phyloP scores from a whole-genome alignment of 2,797 vertebrate genomes.

The Oreochromis grahami region DNA sequence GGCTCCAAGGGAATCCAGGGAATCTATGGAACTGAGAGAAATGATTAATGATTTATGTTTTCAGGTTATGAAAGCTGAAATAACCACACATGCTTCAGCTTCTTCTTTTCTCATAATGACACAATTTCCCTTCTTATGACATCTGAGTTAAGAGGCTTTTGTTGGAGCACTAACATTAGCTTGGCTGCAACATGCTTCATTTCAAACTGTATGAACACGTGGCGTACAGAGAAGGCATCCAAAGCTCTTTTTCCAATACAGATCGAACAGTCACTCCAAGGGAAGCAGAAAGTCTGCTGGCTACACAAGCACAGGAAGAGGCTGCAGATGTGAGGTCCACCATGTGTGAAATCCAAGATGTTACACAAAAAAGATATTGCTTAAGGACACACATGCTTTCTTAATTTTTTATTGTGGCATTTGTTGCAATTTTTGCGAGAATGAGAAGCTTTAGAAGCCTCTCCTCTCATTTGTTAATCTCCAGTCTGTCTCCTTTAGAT shows the following conservation, averaged over 20 bases:
- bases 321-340: constrained; percentile 22
- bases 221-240: background rate
- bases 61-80: background rate
- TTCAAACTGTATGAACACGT: background rate
- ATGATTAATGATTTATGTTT: fast-evolving
- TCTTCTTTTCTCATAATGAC: background rate
- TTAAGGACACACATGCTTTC: background rate
- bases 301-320: constrained; percentile 4
- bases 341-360: background rate
- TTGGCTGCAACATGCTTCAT: background rate
- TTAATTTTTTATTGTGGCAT: background rate
- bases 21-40: background rate
- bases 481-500: background rate
- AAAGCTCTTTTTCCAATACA: background rate
- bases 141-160: background rate
- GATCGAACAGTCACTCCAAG: background rate
- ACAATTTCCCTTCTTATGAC: background rate
- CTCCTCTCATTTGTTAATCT: background rate
- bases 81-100: background rate
- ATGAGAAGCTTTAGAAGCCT: fast-evolving
- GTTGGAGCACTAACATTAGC: background rate
- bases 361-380: background rate
- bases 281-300: background rate
- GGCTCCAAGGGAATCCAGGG: background rate
- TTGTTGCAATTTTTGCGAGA: background rate